A percentile compares a stretch with the other conserved stretches of the same genome.
Evolutionary conservation across 2,797 vertebrate genomes (phyloP).

Genomic region (Siniperca undulata): DNA sequence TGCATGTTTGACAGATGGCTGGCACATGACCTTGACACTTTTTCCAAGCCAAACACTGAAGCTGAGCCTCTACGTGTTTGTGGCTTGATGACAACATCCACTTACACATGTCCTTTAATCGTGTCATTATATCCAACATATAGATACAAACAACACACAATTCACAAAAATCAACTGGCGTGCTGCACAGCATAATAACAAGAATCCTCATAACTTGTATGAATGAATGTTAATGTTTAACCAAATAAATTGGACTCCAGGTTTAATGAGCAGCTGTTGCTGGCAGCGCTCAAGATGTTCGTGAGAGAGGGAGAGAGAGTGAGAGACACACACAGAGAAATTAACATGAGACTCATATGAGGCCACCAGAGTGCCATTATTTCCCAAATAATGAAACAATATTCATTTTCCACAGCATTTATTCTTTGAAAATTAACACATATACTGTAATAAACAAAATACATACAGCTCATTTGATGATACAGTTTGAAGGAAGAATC

Average conservation of each 20-base stretch:
- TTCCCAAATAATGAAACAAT: constrained; percentile 15
- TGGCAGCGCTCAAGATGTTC: constrained; percentile 72
- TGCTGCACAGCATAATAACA: neutral
- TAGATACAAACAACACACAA: neutral
- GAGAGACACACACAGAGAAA: neutral
- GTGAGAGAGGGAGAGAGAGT: constrained; percentile 9
- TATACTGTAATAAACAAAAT: constrained; percentile 30
- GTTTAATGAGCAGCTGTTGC: constrained; percentile 81
- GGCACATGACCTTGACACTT: constrained; percentile 42
- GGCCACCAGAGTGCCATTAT: neutral
- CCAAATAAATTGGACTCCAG: constrained; percentile 36
- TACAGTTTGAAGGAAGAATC: constrained; percentile 5
- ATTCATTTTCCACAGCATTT: constrained; percentile 44
- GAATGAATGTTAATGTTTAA: constrained; percentile 46
- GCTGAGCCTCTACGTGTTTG: neutral
- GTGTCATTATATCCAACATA: neutral
- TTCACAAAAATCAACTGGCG: neutral
- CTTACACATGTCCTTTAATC: neutral
- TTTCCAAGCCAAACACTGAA: constrained; percentile 24
- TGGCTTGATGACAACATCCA: neutral
- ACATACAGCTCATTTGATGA: constrained; percentile 27
- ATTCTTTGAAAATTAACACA: constrained; percentile 57
- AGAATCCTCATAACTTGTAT: constrained; percentile 5
- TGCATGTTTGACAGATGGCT: constrained; percentile 67
- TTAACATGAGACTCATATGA: neutral